Evolutionary conservation across 2,888 invertebrate species (phyloP), one percentile per base, ranked within the genome.

Genomic region (Acronicta leporina): DNA sequence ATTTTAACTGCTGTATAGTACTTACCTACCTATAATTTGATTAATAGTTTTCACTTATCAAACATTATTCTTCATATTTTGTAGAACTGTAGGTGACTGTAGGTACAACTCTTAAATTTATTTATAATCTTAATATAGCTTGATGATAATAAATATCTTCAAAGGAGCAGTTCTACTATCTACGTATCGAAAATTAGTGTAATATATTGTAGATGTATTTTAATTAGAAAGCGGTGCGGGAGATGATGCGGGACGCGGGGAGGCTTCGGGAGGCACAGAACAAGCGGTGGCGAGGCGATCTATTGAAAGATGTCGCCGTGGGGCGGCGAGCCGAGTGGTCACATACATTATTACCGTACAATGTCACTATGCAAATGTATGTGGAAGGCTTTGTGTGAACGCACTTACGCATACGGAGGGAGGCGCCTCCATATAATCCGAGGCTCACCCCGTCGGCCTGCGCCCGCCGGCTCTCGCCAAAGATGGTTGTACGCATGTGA

Each of bases 311-410:
- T 87, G 87, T 90, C 87, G 88, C 88, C 87, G 83, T 86, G 80
- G 88, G 88, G 88, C 82, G 85, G 85, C 86, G 86, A 74, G 85
- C 87, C 87, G 88, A 91, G 88, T 93, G 94, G 93, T 92, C 93
- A 93, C 93, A 92, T 93, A 94, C 91, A 93, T 93, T 93, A 94
- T 93, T 94, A 93, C 90, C 91, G 90, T 90, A 93, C 92, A 92
- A 91, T 92, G 92, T 92, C 92, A 91, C 94, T 93, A 94, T 94
- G 94, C 94, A 94, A 94, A 94, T 94, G 92, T 94, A 94, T 94
- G 92, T 92, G 86, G 87, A 88, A 91, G 89, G 91, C 92, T 92
- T 92, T 92, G 93, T 93, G 92, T 92, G 88, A 92, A 92, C 92
- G 92, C 91, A 92, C 93, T 93, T 93, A 92, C 92, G 92, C 92